Evolutionary conservation across 2,113 vertebrate genomes (phyloP).

Genomic region (Fukomys damarensis): DNA sequence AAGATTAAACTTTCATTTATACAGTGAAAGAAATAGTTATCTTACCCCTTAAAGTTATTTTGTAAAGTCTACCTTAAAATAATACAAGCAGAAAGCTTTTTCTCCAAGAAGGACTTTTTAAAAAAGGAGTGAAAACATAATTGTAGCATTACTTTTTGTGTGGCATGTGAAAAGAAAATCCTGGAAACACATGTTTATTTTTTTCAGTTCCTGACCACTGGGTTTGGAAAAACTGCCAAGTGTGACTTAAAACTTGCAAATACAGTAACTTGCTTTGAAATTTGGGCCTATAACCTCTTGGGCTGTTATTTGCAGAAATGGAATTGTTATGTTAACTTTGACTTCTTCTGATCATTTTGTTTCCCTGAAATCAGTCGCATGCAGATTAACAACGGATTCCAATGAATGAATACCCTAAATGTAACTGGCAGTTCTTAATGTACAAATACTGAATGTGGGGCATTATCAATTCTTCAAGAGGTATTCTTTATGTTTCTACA

Average conservation of each 20-base stretch:
- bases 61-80: slow-evolving; percentile 76
- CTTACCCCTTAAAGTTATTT: slow-evolving; percentile 69
- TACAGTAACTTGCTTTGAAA: slow-evolving; percentile 87
- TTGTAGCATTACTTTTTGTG: slow-evolving; percentile 84
- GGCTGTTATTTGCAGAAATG: slow-evolving; percentile 82
- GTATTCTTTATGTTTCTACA: slow-evolving; percentile 88
- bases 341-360: slow-evolving; percentile 83
- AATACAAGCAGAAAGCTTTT: slow-evolving; percentile 74
- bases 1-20: slow-evolving; percentile 72
- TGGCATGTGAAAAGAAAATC: slow-evolving; percentile 83
- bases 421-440: slow-evolving; percentile 85
- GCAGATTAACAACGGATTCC: slow-evolving; percentile 83
- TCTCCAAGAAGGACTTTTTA: slow-evolving; percentile 76
- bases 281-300: slow-evolving; percentile 80
- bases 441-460: slow-evolving; percentile 85
- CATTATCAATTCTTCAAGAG: slow-evolving; percentile 87
- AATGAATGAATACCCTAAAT: slow-evolving; percentile 84
- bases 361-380: slow-evolving; percentile 83
- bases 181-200: slow-evolving; percentile 87
- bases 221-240: slow-evolving; percentile 88
- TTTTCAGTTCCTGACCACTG: slow-evolving; percentile 86
- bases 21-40: slow-evolving; percentile 71
- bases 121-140: slow-evolving; percentile 82
- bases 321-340: slow-evolving; percentile 82
- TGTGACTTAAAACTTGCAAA: slow-evolving; percentile 87